phyloP scores from a whole-genome alignment of 35 echinoderm and acorn worm genomes.

The Eucidaris tribuloides region DNA sequence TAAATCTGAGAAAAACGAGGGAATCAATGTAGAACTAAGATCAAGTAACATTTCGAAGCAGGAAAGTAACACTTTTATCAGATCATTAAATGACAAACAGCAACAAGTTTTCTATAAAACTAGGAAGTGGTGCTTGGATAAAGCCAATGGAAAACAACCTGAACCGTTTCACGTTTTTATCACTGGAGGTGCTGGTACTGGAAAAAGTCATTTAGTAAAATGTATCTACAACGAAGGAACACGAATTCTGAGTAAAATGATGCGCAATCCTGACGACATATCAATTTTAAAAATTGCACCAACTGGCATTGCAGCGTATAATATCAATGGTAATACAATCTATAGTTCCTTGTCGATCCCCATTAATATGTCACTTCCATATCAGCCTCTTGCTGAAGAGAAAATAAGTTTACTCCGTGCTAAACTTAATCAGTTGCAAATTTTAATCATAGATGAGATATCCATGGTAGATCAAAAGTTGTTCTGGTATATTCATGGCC shows the following conservation, averaged over 20 bases:
- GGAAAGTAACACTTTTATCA: conserved; percentile 4
- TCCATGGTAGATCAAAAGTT: too few species aligned
- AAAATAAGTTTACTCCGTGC: too few species aligned
- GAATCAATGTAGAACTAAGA: not conserved
- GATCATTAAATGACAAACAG: conserved; percentile 62
- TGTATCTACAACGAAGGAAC: not conserved
- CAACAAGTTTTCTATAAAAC: conserved; percentile 42
- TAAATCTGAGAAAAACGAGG: not conserved
- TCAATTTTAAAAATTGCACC: conserved; percentile 22
- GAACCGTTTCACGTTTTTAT: conserved; percentile 47
- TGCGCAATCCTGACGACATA: not conserved
- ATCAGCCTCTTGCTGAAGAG: too few species aligned
- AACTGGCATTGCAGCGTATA: conserved; percentile 37
- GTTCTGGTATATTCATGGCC: too few species aligned
- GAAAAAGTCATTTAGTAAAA: conserved; percentile 23
- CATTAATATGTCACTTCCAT: too few species aligned
- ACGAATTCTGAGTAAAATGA: not conserved
- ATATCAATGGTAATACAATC: conserved; percentile 37
- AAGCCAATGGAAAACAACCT: conserved; percentile 9
- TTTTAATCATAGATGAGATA: too few species aligned
- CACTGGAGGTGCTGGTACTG: conserved; percentile 20
- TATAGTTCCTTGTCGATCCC: conserved; percentile 9
- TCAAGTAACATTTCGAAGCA: conserved; percentile 2
- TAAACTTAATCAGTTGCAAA: too few species aligned
- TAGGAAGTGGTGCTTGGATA: conserved; percentile 44